Evolutionary conservation across 2,797 vertebrate genomes (phyloP), one percentile per base, ranked within the genome.

Genomic region (Clarias laeviceps): DNA sequence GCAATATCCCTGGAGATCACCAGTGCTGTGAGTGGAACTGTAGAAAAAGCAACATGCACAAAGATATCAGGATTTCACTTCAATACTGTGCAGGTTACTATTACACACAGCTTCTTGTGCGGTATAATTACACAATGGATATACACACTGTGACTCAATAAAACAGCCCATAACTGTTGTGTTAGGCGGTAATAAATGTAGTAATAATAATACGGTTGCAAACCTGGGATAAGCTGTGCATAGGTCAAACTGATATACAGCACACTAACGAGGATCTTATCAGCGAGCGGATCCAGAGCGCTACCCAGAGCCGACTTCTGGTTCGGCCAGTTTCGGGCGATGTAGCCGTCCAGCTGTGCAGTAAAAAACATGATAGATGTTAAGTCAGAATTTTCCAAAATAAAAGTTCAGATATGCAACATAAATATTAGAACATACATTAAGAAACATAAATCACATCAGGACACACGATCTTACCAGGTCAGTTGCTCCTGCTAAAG

Each of bases 261-360:
- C 89, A 98, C 89, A 50, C 98, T 99, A 95, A 99, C 98, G 87
- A 99, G 97, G 83, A 99, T 97, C 95, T 99, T 99, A 93, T 99
- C 98, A 66, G 98, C 98, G 93, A 99, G 88, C 27, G 98, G 98
- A 92, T 99, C 98, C 2, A 99, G 96, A 91, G 97, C 98, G 73
- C 98, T 99, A 91, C 98, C 98, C 94, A 99, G 85, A 3, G 96
- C 98, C 0, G 98, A 99, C 90, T 99, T 99, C 90, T 99, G 98
- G 91, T 93, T 97, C 88, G 97, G 96, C 98, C 98, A 99, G 66
- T 97, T 99, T 87, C 98, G 96, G 88, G 98, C 98, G 82, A 99
- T 99, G 92, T 96, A 99, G 84, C 98, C 98, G 57, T 99, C 98
- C 94, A 99, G 83, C 98, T 99, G 92, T 37, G 34, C 54, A 12